Percentiles rank a stretch among this genome's conserved stretches.
phyloP scores from a whole-genome alignment of 2,113 vertebrate species.

The Alouatta palliata region DNA sequence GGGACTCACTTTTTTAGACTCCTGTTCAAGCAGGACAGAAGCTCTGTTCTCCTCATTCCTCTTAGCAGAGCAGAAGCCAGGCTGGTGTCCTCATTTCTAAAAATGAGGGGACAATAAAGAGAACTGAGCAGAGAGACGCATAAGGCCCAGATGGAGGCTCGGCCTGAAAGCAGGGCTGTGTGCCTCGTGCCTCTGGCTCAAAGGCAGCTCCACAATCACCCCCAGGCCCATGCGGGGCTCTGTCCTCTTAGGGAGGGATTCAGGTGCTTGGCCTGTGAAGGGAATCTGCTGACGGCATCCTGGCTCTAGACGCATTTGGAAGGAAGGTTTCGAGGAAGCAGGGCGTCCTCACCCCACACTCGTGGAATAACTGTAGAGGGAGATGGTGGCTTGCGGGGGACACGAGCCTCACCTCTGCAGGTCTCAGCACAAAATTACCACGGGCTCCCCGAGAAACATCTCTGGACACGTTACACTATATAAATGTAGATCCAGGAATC shows the following conservation, averaged over 20 bases:
- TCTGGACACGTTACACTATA: neutral
- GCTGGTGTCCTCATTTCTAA: neutral
- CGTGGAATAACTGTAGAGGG: neutral
- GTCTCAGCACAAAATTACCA: neutral
- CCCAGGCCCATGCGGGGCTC: too few relatives aligned
- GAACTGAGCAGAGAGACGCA: neutral
- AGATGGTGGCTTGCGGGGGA: neutral
- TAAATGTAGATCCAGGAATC: neutral
- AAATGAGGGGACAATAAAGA: neutral
- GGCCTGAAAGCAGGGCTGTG: neutral
- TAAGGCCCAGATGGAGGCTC: too few relatives aligned
- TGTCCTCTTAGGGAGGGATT: accelerated
- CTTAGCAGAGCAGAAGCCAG: neutral
- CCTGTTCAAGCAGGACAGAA: neutral
- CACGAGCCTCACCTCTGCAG: neutral
- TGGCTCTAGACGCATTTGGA: neutral
- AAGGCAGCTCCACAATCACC: neutral
- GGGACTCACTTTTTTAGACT: neutral
- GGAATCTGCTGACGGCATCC: accelerated
- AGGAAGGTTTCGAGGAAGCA: neutral
- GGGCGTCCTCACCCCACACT: accelerated
- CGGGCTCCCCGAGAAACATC: accelerated
- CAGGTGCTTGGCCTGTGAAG: neutral
- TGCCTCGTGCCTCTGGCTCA: neutral
- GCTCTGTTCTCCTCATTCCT: neutral